Base-by-base conservation (phyloP, 2,888 invertebrate species). In the Thera britannica region DNA sequence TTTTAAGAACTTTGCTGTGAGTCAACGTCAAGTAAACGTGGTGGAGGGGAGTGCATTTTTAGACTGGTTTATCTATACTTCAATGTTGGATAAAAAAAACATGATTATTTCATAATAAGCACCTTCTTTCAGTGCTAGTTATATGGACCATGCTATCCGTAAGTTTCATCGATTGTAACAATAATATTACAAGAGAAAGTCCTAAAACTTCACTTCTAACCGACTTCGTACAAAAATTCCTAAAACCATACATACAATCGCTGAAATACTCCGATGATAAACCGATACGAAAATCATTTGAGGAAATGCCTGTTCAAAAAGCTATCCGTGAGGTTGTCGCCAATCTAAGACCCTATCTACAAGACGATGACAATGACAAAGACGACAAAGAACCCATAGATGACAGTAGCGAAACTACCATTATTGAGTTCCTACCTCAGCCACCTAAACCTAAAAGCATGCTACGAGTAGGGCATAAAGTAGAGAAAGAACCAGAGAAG, bases 401-500 rank as follows among this genome's bases (percentile, higher is more conserved):
- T 63, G 80, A 79, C 0, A 76, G 77, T 8, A 82, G 83, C 1
- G 86, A 90, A 58, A 88, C 88, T 0, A 85, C 84, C 4, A 85
- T 89, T 11, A 75, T 90, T 73, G 88, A 90, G 76, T 82, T 86
- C 12, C 5, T 78, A 63, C 82, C 84, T 0, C 76, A 75, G 62
- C n/a, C 41, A 63, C 82, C 84, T 0, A 77, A 75, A 62, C n/a
- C 41, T 51, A 0, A 48, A 3, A 57, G 23, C 9, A 34, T 9
- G 23, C 3, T 48, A 38, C n/a, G 23, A 60, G 56, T 0, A 35
- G 55, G 35, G 60, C 62, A 62, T 35, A 46, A 62, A 55, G 0
- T 23, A 35, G 46, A 12, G 63, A 63, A 61, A 34, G 41, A 62
- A 48, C 2, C 49, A 9, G 57, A 59, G 6, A 35, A 58, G 4